Evolutionary conservation across 1,140 invertebrate genomes (phyloP), one percentile per base, ranked within the genome.

Genomic region (Halictus rubicundus): DNA sequence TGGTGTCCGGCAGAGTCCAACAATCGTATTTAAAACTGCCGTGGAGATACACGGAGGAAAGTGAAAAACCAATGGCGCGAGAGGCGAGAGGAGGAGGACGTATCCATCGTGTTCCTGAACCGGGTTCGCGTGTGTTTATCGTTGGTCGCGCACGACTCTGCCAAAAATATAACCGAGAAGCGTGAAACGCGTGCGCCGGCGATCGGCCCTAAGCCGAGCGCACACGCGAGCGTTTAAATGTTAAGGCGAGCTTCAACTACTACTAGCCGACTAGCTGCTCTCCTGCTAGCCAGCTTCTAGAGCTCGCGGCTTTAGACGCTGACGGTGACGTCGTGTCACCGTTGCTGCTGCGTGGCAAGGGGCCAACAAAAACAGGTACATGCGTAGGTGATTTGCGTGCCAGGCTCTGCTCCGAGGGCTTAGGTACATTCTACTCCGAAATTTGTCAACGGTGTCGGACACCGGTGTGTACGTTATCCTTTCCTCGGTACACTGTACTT

Each of bases 111-210:
- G 46, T 71, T 49, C 39, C 52, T 21, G 6, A 63, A 61, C 77
- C 42, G 19, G 39, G 66, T 76, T 71, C 73, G 37, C 42, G 75
- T 23, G 39, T 60, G 52, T 80, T 75, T 61, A 68, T 61, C 78
- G 65, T 69, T 14, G 42, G 10, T 46, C 10, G 10, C 42, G 72
- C 46, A 68, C 65, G 63, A 32, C 49, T 52, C 57, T 52, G 80
- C 83, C 85, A 86, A 86, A 87, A 86, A 87, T 87, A 87, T 87
- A 87, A 87, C 85, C 78, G 64, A 57, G 76, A 66, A 68, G 78
- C 49, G 63, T 69, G 66, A 70, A 86, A 83, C 81, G 84, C 84
- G 64, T 69, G 84, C 81, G 78, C 74, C 63, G 65, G 3, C 32
- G 32, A 1, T 32, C 32, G 32, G 2, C 1, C 32, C 32, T 32